These are phyloP conservation scores for Melospiza georgiana DNA, from an alignment of 2,113 vertebrate species.

Conservation along the genomic window DNA sequence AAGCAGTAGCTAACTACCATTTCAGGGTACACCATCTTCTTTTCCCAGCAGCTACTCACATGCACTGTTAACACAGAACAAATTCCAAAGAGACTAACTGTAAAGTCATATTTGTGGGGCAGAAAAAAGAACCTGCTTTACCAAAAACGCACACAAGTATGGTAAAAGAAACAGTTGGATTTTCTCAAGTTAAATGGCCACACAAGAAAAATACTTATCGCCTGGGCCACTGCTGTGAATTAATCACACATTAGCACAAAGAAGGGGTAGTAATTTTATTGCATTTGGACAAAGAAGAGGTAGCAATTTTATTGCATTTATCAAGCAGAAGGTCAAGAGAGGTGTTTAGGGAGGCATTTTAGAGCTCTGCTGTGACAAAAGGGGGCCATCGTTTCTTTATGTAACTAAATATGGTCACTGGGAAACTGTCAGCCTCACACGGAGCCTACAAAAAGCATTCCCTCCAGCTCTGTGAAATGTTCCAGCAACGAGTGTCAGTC, in stretches of 20 bases:
- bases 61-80: neutral
- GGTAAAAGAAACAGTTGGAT: neutral
- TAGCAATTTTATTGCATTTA: slow-evolving; percentile 13
- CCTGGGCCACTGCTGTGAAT: neutral
- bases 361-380: slow-evolving; percentile 27
- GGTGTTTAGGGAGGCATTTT: neutral
- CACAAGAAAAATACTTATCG: neutral
- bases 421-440: neutral
- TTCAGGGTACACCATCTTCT: neutral
- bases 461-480: neutral
- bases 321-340: neutral
- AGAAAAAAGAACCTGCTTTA: neutral
- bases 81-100: neutral
- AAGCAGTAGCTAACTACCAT: neutral
- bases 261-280: neutral
- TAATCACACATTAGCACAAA: slow-evolving; percentile 6
- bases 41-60: neutral
- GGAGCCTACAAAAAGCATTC: neutral
- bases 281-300: slow-evolving; percentile 17
- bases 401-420: neutral
- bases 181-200: neutral
- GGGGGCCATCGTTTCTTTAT: neutral
- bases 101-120: neutral
- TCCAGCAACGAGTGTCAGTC: slow-evolving; percentile 25
- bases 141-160: neutral